A percentile compares a stretch with the other conserved stretches of the same genome.
Evolutionary conservation across 1,140 invertebrate species (phyloP).

Genomic region (Cheumatopsyche charites): DNA sequence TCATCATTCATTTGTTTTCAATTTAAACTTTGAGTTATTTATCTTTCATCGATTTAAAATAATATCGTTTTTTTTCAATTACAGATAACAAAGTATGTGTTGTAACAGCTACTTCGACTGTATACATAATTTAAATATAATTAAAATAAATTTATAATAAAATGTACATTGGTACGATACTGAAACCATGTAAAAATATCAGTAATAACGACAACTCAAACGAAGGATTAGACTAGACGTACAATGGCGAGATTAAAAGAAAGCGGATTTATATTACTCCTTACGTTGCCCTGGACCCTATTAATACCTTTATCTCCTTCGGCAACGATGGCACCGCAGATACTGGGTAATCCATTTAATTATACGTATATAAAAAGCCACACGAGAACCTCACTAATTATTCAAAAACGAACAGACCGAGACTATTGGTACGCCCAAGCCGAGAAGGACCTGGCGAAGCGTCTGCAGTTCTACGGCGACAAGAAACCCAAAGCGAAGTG

Average conservation of each 20-base stretch:
- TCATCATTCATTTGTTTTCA: too few species aligned
- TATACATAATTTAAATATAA: too few species aligned
- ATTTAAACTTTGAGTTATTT: too few species aligned
- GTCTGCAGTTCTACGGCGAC: conserved; percentile 63
- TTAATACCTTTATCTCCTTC: conserved; percentile 31
- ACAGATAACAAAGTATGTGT: too few species aligned
- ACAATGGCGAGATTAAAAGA: conserved; percentile 37
- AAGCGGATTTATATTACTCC: conserved; percentile 35
- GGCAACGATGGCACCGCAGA: conserved; percentile 25
- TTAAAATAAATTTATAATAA: too few species aligned
- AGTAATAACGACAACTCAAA: too few species aligned
- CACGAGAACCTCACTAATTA: neutral
- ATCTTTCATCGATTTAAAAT: too few species aligned
- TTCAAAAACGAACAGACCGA: conserved; percentile 41
- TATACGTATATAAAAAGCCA: neutral
- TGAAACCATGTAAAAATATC: too few species aligned
- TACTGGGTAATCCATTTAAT: conserved; percentile 21
- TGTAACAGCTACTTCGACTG: too few species aligned
- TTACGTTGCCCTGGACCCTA: conserved; percentile 30
- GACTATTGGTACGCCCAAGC: conserved; percentile 65
- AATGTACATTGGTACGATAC: too few species aligned
- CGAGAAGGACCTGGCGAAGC: conserved; percentile 67
- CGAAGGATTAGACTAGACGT: neutral
- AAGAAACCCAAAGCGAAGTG: conserved; percentile 64
- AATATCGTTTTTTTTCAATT: too few species aligned